Conservation (phyloP, 2,113 vertebrate genomes). For the Acanthochromis polyacanthus region DNA sequence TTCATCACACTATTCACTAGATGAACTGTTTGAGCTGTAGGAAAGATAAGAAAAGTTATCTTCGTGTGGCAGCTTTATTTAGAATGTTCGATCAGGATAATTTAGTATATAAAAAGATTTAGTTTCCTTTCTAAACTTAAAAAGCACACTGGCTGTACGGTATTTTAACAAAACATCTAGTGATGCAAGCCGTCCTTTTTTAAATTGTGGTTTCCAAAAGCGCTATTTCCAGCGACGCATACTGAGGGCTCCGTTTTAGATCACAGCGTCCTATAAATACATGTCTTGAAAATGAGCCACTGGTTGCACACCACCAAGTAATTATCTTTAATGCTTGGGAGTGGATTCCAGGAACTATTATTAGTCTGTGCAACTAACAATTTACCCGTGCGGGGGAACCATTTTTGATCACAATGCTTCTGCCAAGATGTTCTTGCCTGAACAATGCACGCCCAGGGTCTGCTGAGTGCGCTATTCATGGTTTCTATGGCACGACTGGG, state of each 20-base stretch:
- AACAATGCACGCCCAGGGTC: slow-evolving; percentile 14
- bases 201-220: neutral
- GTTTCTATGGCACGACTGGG: slow-evolving; percentile 37
- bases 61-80: neutral
- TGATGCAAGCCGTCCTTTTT: slow-evolving; percentile 25
- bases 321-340: slow-evolving; percentile 45
- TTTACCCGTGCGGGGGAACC: slow-evolving; percentile 27
- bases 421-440: slow-evolving; percentile 48
- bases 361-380: slow-evolving; percentile 40
- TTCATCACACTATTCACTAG: too few relatives aligned
- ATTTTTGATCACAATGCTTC: slow-evolving; percentile 43
- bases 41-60: too few relatives aligned
- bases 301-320: slow-evolving; percentile 28
- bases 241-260: slow-evolving; percentile 7
- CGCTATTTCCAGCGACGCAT: slow-evolving; percentile 18
- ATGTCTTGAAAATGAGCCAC: slow-evolving; percentile 26
- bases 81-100: neutral
- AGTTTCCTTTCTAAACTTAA: neutral
- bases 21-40: too few relatives aligned
- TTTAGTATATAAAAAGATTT: neutral
- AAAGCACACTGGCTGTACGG: neutral
- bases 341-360: slow-evolving; percentile 47
- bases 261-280: slow-evolving; percentile 52
- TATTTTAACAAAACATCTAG: neutral
- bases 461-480: slow-evolving; percentile 45